phyloP scores from a whole-genome alignment of 2,797 vertebrate genomes.

The Microtus obscurus region DNA sequence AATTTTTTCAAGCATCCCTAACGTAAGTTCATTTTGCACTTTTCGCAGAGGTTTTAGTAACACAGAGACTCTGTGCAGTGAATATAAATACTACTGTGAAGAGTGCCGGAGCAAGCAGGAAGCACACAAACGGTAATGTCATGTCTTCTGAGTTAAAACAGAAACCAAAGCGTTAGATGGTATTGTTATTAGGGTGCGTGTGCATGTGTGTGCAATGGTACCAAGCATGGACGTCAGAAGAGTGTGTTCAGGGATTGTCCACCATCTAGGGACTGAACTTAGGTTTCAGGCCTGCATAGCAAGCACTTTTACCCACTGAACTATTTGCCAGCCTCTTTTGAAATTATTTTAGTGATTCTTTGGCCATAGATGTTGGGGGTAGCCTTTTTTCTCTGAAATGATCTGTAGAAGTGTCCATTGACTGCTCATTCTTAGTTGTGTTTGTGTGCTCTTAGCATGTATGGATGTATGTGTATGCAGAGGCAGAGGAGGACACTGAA shows the following conservation, averaged over 20 bases:
- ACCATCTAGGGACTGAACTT: neutral
- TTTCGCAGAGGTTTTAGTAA: constrained; percentile 91
- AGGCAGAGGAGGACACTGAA: neutral
- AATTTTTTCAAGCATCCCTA: neutral
- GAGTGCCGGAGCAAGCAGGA: constrained; percentile 93
- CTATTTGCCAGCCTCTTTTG: neutral
- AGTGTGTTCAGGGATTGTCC: neutral
- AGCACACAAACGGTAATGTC: constrained; percentile 90
- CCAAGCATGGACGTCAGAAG: neutral
- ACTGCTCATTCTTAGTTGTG: neutral
- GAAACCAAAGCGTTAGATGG: too few relatives aligned
- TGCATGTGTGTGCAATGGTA: neutral
- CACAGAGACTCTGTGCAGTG: constrained; percentile 92
- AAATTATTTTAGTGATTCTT: neutral
- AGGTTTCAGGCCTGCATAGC: too few relatives aligned
- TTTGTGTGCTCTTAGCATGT: neutral
- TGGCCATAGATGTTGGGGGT: neutral
- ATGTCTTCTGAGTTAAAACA: neutral
- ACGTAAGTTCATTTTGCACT: constrained; percentile 61
- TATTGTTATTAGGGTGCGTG: neutral
- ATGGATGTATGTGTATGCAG: neutral
- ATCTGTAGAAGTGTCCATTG: neutral
- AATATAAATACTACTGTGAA: constrained; percentile 93
- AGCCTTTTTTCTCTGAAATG: neutral
- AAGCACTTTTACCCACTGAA: neutral